Conservation (phyloP, 2,113 vertebrate species). For the Danio rerio region GRCz12tu NC_133176.1:28619001-28619500, state of each 20-base stretch:
- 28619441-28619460: slow-evolving; percentile 96
- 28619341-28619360: slow-evolving; percentile 76
- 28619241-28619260: not conserved
- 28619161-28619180: not conserved
- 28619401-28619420: slow-evolving; percentile 95
- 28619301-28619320: slow-evolving; percentile 48
- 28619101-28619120: slow-evolving; percentile 75
- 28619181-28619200: not conserved
- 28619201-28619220: not conserved
- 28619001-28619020: slow-evolving; percentile 96
- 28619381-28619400: slow-evolving; percentile 93
- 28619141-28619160: slow-evolving; percentile 17
- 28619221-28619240: slow-evolving; percentile 11
- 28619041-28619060: slow-evolving; percentile 99
- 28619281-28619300: slow-evolving; percentile 31
- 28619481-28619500: slow-evolving; percentile 62
- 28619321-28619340: slow-evolving; percentile 71
- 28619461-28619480: slow-evolving; percentile 75
- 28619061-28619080: slow-evolving; percentile 97
- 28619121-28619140: slow-evolving; percentile 4
- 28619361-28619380: slow-evolving; percentile 82
- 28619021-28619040: slow-evolving; percentile 99
- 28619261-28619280: slow-evolving; percentile 2
- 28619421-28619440: slow-evolving; percentile 93
- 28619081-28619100: slow-evolving; percentile 87